Conservation (phyloP, 2,113 vertebrate species). For the Salvelinus fontinalis region DNA sequence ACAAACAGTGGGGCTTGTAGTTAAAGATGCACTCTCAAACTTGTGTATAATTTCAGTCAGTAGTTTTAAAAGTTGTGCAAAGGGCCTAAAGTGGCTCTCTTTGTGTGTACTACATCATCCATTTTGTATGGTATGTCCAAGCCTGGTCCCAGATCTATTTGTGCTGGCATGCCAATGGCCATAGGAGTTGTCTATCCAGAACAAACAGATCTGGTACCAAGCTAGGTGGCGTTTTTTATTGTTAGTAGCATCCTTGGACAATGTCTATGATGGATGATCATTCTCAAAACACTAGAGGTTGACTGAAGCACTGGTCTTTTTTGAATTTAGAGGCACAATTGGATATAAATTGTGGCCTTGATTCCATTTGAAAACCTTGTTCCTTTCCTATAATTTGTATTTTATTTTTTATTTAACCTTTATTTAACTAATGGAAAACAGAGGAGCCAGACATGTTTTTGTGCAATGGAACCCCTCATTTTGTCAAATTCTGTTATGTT, state of each 20-base stretch:
- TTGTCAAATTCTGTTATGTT: constrained; percentile 14
- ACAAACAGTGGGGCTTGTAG: neutral
- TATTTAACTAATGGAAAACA: too few species aligned
- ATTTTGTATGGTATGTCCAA: too few species aligned
- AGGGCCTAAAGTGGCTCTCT: too few species aligned
- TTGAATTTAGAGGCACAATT: too few species aligned
- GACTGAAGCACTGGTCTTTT: neutral
- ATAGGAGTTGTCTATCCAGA: too few species aligned
- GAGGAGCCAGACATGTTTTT: too few species aligned
- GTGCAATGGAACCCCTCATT: neutral
- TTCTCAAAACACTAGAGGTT: neutral
- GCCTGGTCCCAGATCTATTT: neutral
- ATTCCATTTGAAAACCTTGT: neutral
- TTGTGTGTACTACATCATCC: too few species aligned
- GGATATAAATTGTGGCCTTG: neutral
- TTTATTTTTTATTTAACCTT: too few species aligned
- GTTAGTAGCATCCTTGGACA: neutral
- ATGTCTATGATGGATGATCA: neutral
- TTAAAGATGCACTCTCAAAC: too few species aligned
- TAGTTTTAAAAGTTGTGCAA: too few species aligned
- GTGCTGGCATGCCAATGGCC: neutral
- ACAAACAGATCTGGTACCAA: too few species aligned
- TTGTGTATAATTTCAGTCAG: too few species aligned
- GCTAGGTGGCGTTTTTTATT: neutral
- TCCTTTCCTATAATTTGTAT: neutral